Conservation (phyloP, 2,888 invertebrate species). For the Siphlonurus alternatus region DNA sequence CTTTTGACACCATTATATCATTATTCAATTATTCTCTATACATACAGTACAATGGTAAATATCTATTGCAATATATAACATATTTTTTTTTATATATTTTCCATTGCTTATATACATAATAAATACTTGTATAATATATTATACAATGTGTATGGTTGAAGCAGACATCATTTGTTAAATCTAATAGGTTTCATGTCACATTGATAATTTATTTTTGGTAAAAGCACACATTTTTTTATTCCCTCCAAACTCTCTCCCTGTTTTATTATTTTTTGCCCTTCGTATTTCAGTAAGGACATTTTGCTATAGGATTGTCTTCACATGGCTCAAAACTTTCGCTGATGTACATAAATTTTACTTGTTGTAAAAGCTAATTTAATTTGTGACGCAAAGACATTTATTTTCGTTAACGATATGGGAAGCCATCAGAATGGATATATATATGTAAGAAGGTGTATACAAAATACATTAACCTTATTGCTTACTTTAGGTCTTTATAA, state of each 20-base stretch:
- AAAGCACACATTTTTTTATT: too few relatives aligned
- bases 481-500: not conserved
- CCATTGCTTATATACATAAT: too few relatives aligned
- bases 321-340: not conserved
- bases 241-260: too few relatives aligned
- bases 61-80: too few relatives aligned
- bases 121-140: too few relatives aligned
- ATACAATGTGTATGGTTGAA: too few relatives aligned
- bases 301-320: not conserved
- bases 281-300: too few relatives aligned
- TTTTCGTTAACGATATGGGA: not conserved
- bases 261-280: too few relatives aligned
- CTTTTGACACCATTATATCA: too few relatives aligned
- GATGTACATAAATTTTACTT: not conserved
- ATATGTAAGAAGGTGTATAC: not conserved
- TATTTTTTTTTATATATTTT: too few relatives aligned
- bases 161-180: not conserved
- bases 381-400: not conserved
- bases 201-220: not conserved
- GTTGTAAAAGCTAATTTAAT: conserved; percentile 2
- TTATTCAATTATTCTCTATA: too few relatives aligned
- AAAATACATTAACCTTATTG: not conserved
- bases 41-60: too few relatives aligned
- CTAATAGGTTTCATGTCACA: not conserved
- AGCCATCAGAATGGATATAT: not conserved